Conservation (phyloP, 1,140 invertebrate species). For the Drosophila kurseongensis region DNA sequence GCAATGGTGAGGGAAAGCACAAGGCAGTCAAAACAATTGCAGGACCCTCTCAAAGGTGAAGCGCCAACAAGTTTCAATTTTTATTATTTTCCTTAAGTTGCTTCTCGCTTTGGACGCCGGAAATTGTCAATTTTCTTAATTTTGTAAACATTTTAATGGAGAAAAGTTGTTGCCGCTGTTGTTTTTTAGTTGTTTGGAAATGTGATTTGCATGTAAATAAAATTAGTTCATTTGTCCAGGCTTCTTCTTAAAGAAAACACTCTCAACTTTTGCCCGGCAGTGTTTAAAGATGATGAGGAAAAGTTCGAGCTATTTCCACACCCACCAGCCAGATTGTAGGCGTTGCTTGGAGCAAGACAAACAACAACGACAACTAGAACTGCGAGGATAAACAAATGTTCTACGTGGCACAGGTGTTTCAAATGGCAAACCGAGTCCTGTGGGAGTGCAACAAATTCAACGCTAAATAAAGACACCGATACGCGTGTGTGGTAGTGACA, state of each 20-base stretch:
- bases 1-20: constrained; percentile 1
- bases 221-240: constrained; percentile 60
- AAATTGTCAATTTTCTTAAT: constrained; percentile 75
- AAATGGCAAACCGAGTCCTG: constrained; percentile 60
- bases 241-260: constrained; percentile 1
- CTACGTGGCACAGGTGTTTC: constrained; percentile 56
- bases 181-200: constrained; percentile 50
- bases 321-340: background rate
- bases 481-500: background rate
- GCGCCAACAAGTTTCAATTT: constrained; percentile 16
- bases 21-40: constrained; percentile 20
- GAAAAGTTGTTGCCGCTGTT: constrained; percentile 27
- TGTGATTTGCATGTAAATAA: constrained; percentile 77
- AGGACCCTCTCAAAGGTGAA: constrained; percentile 8
- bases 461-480: constrained; percentile 24
- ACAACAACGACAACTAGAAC: background rate
- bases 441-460: constrained; percentile 58
- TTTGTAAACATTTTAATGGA: constrained; percentile 72
- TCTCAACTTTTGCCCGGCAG: background rate
- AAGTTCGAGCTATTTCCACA: background rate
- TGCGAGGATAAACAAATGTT: constrained; percentile 19
- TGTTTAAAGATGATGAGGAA: background rate
- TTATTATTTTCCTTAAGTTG: constrained; percentile 27
- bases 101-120: constrained; percentile 32
- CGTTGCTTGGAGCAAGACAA: background rate